These are phyloP conservation scores for Brachionus angularis DNA, from an alignment of 1,140 invertebrate species.

Conservation along the genomic window DNA sequence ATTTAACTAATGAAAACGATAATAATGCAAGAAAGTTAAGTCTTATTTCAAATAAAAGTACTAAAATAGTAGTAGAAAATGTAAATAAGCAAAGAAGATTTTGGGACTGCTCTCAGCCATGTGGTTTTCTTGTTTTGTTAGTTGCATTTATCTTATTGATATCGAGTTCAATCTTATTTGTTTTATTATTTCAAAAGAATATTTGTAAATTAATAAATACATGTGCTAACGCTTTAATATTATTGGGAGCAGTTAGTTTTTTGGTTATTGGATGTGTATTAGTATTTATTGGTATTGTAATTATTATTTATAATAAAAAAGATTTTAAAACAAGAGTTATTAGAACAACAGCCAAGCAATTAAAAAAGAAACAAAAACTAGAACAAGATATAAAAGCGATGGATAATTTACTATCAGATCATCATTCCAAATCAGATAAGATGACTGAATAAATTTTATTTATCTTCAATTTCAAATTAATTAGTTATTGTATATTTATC, in stretches of 20 bases:
- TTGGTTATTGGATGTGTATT: conserved; percentile 32
- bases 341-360: not conserved
- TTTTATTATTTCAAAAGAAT: not conserved
- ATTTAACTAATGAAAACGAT: not conserved
- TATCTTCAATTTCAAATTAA: too few relatives aligned
- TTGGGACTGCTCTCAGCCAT: conserved; percentile 18
- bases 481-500: too few relatives aligned
- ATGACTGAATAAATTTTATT: too few relatives aligned
- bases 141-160: not conserved
- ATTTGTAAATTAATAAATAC: not conserved
- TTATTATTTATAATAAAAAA: conserved; percentile 25
- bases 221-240: conserved; percentile 1
- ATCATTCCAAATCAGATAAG: too few relatives aligned
- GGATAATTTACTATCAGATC: too few relatives aligned
- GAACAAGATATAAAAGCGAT: too few relatives aligned
- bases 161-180: not conserved
- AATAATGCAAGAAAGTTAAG: too few relatives aligned
- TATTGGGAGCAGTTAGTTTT: not conserved
- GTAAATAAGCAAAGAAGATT: conserved; percentile 21
- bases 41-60: too few relatives aligned
- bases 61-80: too few relatives aligned
- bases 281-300: conserved; percentile 28
- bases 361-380: not conserved
- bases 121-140: not conserved
- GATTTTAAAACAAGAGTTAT: conserved; percentile 14